Percentiles rank a stretch among this genome's conserved stretches.
Conservation (phyloP, 2,113 vertebrate genomes). For the Bagarius yarrelli region DNA sequence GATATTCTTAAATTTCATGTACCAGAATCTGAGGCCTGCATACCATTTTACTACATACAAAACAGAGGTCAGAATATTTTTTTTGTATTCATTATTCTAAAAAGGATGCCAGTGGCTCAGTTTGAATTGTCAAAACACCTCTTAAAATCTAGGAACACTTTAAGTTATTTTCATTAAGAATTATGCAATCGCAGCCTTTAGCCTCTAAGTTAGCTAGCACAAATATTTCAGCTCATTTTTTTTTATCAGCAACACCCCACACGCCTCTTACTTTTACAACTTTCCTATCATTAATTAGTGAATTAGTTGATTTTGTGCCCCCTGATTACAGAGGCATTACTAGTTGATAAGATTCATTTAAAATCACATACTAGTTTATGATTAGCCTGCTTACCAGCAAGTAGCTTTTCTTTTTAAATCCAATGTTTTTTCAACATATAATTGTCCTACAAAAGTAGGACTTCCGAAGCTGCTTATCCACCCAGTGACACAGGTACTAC, state of each 20-base stretch:
- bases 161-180: neutral
- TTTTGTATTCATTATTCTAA: too few relatives aligned
- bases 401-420: neutral
- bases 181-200: neutral
- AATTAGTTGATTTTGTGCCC: neutral
- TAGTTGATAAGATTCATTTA: neutral
- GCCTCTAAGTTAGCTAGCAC: neutral
- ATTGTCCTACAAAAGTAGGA: neutral
- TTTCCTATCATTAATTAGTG: neutral
- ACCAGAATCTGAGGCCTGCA: neutral
- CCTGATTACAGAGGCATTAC: neutral
- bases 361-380: neutral
- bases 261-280: neutral
- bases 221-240: neutral
- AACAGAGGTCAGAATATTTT: too few relatives aligned
- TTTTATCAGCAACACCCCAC: neutral
- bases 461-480: neutral
- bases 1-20: neutral
- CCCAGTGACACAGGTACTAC: neutral
- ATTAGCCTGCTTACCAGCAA: neutral
- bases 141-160: too few relatives aligned
- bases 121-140: too few relatives aligned
- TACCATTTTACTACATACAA: neutral
- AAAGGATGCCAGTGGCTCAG: too few relatives aligned
- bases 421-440: neutral